Conservation (phyloP, 2,888 invertebrate species). For the Boloria selene region DNA sequence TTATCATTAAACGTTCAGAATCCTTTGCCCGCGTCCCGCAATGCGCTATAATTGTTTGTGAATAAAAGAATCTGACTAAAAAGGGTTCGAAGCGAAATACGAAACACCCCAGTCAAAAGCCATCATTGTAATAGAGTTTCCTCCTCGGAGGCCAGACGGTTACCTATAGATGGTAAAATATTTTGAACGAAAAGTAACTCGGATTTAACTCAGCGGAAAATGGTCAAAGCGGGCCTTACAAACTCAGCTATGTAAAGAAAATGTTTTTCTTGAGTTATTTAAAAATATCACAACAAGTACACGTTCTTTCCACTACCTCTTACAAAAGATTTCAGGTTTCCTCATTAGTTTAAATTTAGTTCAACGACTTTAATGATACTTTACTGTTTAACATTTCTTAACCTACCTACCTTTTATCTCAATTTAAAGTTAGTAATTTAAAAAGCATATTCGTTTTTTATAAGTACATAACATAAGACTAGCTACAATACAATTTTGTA, state of each 20-base stretch:
- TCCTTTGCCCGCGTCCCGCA: constrained; percentile 58
- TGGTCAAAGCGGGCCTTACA: constrained; percentile 47
- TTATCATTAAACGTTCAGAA: constrained; percentile 74
- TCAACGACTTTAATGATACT: constrained; percentile 64
- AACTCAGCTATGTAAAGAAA: constrained; percentile 62
- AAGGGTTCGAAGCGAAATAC: constrained; percentile 58
- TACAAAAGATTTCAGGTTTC: constrained; percentile 59
- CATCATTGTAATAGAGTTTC: constrained; percentile 75
- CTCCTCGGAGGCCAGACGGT: constrained; percentile 57
- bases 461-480: too few species aligned
- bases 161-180: constrained; percentile 71
- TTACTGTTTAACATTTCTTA: constrained; percentile 41
- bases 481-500: too few species aligned
- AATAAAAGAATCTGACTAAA: constrained; percentile 61
- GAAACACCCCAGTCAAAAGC: constrained; percentile 62
- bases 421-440: neutral
- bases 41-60: constrained; percentile 68
- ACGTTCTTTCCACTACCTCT: constrained; percentile 51
- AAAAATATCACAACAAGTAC: constrained; percentile 52
- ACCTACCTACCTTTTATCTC: neutral
- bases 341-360: constrained; percentile 66
- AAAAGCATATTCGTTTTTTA: too few species aligned
- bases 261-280: constrained; percentile 69
- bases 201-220: constrained; percentile 78
- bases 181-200: constrained; percentile 78